Base-by-base conservation (phyloP, 1,140 invertebrate genomes). In the Bombus picipes region DNA sequence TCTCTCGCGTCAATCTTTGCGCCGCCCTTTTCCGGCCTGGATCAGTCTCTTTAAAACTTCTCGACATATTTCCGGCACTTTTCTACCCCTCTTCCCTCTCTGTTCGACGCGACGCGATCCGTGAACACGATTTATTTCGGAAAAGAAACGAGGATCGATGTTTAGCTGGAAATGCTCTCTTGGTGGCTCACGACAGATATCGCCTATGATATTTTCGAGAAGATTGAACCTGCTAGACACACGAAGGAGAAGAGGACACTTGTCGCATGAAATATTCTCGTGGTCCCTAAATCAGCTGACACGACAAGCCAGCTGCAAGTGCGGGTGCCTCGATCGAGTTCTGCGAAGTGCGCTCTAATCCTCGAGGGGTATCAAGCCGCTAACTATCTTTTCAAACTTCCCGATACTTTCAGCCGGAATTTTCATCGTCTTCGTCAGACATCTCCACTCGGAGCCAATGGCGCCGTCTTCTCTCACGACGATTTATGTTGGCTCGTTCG, bases 11-110 rank as follows among this genome's bases (percentile, higher is more conserved):
- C 88, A 88, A 77, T 75, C 79, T 81, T 87, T 86, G 59, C 78
- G 74, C 57, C 22, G 3, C 72, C 68, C 43, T 85, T 81, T 86
- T 80, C 83, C 73, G 59, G 22, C 32, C 78, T 68, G 68, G 76
- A 85, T 85, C 85, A 80, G 85, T 80, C 77, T 81, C 74, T 88
- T 88, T 73, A 91, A 62, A 90, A 91, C 89, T 92, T 92, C 86
- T 89, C 87, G 76, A 88, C 91, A 88, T 88, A 90, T 92, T 88
- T 92, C 87, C 87, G 37, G 53, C 18, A 53, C 37, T 78, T 83
- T 77, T 80, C 65, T 65, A 78, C 66, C 9, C 77, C 47, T 22
- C 6, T 47, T 12, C 2, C 15, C 34, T 43, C 66, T 66, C 68
- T n/a, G 15, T 4, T 77, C 43, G 57, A 47, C 47, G 18, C 18